These are phyloP conservation scores for Notocelia uddmanniana DNA, from an alignment of 2,888 invertebrate species.

Conservation along the genomic window DNA sequence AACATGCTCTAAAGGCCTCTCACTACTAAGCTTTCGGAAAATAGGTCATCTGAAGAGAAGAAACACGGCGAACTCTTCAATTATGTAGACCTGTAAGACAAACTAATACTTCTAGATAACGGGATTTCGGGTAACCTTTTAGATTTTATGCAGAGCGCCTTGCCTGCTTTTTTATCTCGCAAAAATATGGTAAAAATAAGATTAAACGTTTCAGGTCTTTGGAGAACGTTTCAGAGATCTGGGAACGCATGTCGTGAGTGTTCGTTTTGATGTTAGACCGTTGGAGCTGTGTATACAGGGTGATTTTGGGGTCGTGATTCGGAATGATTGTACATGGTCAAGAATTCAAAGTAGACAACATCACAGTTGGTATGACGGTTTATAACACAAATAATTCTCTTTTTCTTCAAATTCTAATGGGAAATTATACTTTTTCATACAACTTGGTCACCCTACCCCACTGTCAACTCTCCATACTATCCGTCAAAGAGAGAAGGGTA, in stretches of 20 bases:
- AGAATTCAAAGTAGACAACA: too few relatives aligned
- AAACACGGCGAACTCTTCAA: background rate
- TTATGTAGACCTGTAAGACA: too few relatives aligned
- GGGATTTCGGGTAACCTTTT: background rate
- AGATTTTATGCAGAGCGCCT: too few relatives aligned
- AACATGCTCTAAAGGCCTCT: background rate
- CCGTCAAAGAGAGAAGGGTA: too few relatives aligned
- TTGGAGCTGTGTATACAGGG: conserved; percentile 33
- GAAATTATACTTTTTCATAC: too few relatives aligned
- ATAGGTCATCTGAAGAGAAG: background rate
- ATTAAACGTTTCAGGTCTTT: conserved; percentile 54
- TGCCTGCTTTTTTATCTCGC: background rate
- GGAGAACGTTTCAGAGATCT: conserved; percentile 49
- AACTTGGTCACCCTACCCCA: too few relatives aligned
- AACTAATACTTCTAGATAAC: background rate
- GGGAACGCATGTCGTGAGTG: conserved; percentile 53
- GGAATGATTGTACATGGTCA: too few relatives aligned
- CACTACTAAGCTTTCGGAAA: background rate
- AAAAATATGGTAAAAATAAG: background rate
- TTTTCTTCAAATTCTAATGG: too few relatives aligned
- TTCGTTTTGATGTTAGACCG: conserved; percentile 45
- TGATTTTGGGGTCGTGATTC: too few relatives aligned
- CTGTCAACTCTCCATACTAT: too few relatives aligned
- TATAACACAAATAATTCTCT: too few relatives aligned
- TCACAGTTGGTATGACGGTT: too few relatives aligned